These are phyloP conservation scores for Physella acuta DNA, from an alignment of 1,140 invertebrate genomes.

Conservation along the genomic window DNA sequence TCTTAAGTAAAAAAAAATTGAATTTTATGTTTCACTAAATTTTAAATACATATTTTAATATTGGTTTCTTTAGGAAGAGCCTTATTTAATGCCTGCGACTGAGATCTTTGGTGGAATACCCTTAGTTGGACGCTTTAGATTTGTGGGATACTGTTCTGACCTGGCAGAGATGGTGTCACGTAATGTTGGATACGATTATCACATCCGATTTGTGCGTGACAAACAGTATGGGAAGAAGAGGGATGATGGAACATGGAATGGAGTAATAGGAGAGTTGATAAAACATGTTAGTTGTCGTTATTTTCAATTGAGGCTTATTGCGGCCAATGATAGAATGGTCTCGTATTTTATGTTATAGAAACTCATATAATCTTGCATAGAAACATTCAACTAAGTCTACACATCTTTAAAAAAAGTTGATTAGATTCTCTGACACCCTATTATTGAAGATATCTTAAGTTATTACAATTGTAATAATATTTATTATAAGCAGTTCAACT, in stretches of 20 bases:
- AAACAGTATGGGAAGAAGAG: slow-evolving; percentile 80
- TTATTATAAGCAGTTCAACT: too few relatives aligned
- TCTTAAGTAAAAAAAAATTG: too few relatives aligned
- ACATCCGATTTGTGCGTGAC: slow-evolving; percentile 82
- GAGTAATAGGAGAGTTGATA: slow-evolving; percentile 93
- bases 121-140: slow-evolving; percentile 63
- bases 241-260: slow-evolving; percentile 89
- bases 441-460: too few relatives aligned
- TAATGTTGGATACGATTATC: slow-evolving; percentile 76
- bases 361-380: too few relatives aligned
- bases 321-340: too few relatives aligned
- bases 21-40: background rate
- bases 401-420: too few relatives aligned
- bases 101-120: slow-evolving; percentile 24
- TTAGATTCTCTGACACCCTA: too few relatives aligned
- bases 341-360: too few relatives aligned
- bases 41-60: background rate
- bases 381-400: too few relatives aligned
- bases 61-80: too few relatives aligned
- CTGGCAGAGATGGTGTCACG: slow-evolving; percentile 39
- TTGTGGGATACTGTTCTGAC: slow-evolving; percentile 64
- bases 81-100: slow-evolving; percentile 25
- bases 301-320: too few relatives aligned
- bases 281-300: slow-evolving; percentile 72
- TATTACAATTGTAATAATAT: too few relatives aligned